Evolutionary conservation across 2,888 invertebrate species (phyloP).

Genomic region (Meteorus colon): DNA sequence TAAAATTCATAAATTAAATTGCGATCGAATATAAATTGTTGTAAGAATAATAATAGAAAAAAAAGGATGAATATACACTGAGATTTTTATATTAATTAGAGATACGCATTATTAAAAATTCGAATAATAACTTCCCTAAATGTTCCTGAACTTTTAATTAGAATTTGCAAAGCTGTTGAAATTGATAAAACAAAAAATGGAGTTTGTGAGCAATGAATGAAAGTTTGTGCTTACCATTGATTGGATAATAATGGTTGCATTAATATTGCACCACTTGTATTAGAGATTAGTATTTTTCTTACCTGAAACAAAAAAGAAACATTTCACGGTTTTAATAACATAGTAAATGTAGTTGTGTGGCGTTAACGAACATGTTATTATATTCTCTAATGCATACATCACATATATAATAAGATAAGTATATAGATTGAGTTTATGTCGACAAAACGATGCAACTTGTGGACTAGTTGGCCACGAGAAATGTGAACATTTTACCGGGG

Average conservation of each 20-base stretch:
- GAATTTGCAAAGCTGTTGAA: too few relatives aligned
- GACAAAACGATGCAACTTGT: background rate
- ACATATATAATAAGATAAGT: background rate
- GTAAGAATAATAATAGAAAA: too few relatives aligned
- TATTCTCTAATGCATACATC: background rate
- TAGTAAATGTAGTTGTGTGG: background rate
- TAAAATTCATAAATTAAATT: too few relatives aligned
- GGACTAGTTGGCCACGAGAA: background rate
- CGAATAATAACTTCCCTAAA: too few relatives aligned
- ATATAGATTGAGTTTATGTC: background rate
- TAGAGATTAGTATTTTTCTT: slow-evolving; percentile 21
- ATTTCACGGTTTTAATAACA: slow-evolving; percentile 7
- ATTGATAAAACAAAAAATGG: too few relatives aligned
- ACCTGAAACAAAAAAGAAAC: slow-evolving; percentile 48
- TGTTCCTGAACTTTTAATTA: too few relatives aligned
- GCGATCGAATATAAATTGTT: too few relatives aligned
- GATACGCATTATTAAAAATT: too few relatives aligned
- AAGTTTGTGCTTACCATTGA: background rate
- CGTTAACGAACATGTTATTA: slow-evolving; percentile 18
- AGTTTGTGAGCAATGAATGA: background rate
- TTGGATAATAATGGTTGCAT: background rate
- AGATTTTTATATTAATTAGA: too few relatives aligned
- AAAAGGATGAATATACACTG: too few relatives aligned
- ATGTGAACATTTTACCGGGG: background rate
- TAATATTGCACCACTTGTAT: slow-evolving; percentile 4